Base-by-base conservation (phyloP, 2,113 vertebrate species). In the Galemys pyrenaicus region DNA sequence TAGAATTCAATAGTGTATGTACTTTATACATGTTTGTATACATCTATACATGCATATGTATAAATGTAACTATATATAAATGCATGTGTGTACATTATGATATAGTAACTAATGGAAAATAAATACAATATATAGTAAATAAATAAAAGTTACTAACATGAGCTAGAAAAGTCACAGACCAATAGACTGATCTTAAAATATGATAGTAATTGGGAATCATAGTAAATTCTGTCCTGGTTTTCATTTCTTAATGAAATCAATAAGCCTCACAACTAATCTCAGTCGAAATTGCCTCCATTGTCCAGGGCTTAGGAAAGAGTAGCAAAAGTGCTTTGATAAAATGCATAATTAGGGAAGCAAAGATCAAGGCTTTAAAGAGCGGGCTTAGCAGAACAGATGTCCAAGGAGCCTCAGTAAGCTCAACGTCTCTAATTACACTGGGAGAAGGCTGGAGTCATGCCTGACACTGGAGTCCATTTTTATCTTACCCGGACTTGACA, bases 331-430 rank as follows among this genome's bases (percentile, higher is more conserved):
- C 92, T 96, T 89, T 95, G 93, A 96, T 92, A 92, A 37, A 95
- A 80, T 49, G 46, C 85, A 30, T 80, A 97, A 97, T 96, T 85
- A 96, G 71, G 60, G 65, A 97, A 54, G 74, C 87, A 94, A 96
- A 96, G 90, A 97, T 91, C 49, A 95, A 88, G 70, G 12, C 41
- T 96, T 97, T 95, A 94, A 87, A 94, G 30, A 67, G 67, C 94
- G 56, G 94, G 94, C 85, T 98, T 95, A 97, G 71, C 68, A 89
- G 73, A 93, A 71, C 56, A 93, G 78, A 46, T 96, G 91, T 96
- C 90, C 94, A 64, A 92, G 51, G 46, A 96, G 68, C n/a, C 91
- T 92, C 73, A 73, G 39, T 78, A 96, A 83, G 88, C 70, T 67
- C 39, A 88, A 1, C 3, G 11, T 73, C 28, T 96, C 92, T 95